Conservation (phyloP, 2,113 vertebrate species). For the Trogon surrucura region DNA sequence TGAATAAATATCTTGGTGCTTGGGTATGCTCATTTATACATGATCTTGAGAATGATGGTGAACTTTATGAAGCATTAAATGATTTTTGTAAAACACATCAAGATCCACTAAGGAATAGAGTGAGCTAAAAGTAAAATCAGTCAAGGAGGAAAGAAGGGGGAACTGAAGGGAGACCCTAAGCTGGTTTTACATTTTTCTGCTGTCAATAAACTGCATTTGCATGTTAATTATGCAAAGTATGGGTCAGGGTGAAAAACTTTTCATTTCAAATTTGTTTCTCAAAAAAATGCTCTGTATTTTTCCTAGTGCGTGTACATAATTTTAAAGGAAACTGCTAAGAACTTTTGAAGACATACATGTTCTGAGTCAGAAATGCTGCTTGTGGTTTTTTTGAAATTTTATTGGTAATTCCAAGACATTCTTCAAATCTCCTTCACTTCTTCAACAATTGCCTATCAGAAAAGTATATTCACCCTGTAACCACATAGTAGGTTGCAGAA, state of each 20-base stretch:
- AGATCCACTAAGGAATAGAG: neutral
- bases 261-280: neutral
- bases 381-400: neutral
- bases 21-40: neutral
- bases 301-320: neutral
- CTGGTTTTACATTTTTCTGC: neutral
- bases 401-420: neutral
- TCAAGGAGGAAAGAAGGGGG: neutral
- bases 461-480: neutral
- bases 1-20: neutral
- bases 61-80: neutral
- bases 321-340: neutral
- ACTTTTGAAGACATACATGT: neutral
- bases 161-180: neutral
- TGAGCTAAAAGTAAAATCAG: neutral
- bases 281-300: neutral
- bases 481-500: neutral
- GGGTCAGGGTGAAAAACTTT: neutral
- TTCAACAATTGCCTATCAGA: neutral
- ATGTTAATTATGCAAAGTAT: neutral
- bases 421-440: neutral
- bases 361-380: neutral
- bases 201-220: neutral
- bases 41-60: neutral
- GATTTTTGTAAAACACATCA: neutral